These are phyloP conservation scores for Phocoena sinus DNA, from an alignment of 2,113 vertebrate species.

Conservation along the genomic window DNA sequence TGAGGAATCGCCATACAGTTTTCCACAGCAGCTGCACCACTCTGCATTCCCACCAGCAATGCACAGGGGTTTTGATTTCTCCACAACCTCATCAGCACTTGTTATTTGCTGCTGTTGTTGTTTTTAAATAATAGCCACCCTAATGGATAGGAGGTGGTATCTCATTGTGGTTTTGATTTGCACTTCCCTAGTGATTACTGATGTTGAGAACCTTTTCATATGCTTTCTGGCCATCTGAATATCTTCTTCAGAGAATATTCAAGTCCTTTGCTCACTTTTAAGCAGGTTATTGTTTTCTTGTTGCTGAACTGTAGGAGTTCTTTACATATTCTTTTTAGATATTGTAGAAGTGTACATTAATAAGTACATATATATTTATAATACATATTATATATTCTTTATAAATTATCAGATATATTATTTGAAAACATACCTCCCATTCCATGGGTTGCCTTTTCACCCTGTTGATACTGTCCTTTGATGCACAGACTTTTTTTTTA, in stretches of 20 bases:
- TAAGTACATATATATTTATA: neutral
- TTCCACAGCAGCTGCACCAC: neutral
- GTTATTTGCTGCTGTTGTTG: neutral
- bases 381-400: neutral
- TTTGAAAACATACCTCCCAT: slow-evolving; percentile 5
- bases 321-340: neutral
- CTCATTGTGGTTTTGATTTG: neutral
- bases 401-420: neutral
- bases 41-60: neutral
- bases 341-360: neutral
- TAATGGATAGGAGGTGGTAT: neutral
- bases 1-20: neutral
- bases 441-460: neutral
- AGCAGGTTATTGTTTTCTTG: neutral
- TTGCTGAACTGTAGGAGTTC: neutral
- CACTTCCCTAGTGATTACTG: neutral
- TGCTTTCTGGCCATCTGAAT: neutral
- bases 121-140: neutral
- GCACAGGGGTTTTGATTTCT: neutral
- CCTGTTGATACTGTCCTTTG: neutral
- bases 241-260: neutral
- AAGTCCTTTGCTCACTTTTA: neutral
- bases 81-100: neutral
- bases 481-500: neutral
- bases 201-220: neutral